phyloP scores from a whole-genome alignment of 2,113 vertebrate species.

The Daphoenositta chrysoptera region DNA sequence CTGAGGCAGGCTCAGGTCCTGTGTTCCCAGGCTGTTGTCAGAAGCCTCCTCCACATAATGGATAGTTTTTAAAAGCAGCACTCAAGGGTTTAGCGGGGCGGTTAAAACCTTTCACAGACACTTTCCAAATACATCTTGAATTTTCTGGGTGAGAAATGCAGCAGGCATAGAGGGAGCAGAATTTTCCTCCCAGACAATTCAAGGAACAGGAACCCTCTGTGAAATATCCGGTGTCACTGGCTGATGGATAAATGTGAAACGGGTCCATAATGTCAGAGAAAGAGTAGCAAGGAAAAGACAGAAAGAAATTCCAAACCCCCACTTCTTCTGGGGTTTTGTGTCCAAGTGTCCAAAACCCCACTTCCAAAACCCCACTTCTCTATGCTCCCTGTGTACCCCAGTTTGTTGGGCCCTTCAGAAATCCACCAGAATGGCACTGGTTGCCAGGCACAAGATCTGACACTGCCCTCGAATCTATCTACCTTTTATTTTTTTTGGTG shows the following conservation, averaged over 20 bases:
- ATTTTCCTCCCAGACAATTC: background rate
- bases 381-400: background rate
- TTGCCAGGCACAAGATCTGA: background rate
- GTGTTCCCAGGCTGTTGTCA: slow-evolving; percentile 28
- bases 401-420: background rate
- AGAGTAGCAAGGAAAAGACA: background rate
- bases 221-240: background rate
- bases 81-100: background rate
- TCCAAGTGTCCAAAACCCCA: background rate
- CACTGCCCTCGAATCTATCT: background rate
- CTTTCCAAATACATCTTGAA: slow-evolving; percentile 31
- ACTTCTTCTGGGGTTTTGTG: background rate
- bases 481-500: background rate
- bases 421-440: background rate
- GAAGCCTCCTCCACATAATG: slow-evolving; percentile 31
- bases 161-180: background rate
- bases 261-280: background rate
- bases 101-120: slow-evolving; percentile 48
- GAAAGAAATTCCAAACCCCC: background rate
- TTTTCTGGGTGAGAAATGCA: slow-evolving; percentile 44
- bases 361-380: background rate
- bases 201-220: background rate
- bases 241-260: background rate
- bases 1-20: background rate
- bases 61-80: slow-evolving; percentile 33